These are phyloP conservation scores for Lagenorhynchus albirostris DNA, from an alignment of 2,113 vertebrate genomes.

Conservation along the genomic window DNA sequence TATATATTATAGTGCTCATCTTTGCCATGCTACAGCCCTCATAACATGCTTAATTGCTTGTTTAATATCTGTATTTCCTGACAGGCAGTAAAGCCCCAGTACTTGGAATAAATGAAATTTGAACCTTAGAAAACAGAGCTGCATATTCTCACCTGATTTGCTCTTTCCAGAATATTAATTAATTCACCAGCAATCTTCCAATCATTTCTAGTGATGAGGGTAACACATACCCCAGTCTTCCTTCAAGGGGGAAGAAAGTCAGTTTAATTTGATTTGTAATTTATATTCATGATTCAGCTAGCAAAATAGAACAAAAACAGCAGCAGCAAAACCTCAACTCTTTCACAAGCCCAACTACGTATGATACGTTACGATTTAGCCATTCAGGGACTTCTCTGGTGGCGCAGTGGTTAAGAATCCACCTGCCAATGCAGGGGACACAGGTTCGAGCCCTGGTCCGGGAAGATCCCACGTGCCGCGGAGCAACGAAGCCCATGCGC, in stretches of 20 bases:
- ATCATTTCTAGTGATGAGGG: constrained; percentile 90
- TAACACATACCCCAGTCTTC: constrained; percentile 89
- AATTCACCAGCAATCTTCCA: constrained; percentile 92
- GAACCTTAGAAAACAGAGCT: not conserved
- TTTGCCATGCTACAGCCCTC: not conserved
- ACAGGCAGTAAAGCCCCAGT: not conserved
- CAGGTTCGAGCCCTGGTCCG: too few relatives aligned
- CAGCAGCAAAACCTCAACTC: too few relatives aligned
- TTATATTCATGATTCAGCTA: not conserved
- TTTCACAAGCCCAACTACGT: not conserved
- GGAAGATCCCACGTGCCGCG: too few relatives aligned
- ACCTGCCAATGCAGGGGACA: too few relatives aligned
- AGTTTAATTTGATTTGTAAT: not conserved
- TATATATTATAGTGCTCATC: not conserved
- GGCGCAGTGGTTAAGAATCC: too few relatives aligned
- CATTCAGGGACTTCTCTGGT: not conserved
- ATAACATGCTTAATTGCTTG: not conserved
- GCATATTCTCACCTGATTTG: constrained; percentile 86
- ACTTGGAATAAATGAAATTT: not conserved
- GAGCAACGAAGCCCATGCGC: too few relatives aligned
- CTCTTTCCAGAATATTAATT: constrained; percentile 91
- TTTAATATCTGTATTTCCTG: not conserved
- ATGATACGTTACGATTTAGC: not conserved
- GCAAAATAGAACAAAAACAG: not conserved
- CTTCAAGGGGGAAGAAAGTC: constrained; percentile 71